Conservation (phyloP, 2,113 vertebrate species). For the Chaenocephalus aceratus region DNA sequence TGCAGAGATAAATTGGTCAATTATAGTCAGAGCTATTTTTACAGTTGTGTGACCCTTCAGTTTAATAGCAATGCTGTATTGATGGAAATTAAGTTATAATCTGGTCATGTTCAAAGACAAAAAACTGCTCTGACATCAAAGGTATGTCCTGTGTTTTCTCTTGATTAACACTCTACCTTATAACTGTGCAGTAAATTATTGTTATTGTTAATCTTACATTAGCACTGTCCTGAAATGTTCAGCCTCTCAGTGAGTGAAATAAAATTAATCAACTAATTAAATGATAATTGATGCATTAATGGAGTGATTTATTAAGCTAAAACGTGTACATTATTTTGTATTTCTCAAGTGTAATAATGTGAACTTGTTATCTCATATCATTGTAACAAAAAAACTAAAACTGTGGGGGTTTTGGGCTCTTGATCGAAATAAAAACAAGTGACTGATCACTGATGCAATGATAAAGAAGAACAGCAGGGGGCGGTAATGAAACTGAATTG, state of each 20-base stretch:
- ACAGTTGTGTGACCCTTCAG: neutral
- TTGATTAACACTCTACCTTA: no score
- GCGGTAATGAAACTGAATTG: slow-evolving; percentile 17
- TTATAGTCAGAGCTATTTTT: neutral
- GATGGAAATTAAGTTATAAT: no score
- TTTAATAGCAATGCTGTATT: no score
- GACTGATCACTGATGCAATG: neutral
- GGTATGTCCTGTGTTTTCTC: no score
- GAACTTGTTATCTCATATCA: neutral
- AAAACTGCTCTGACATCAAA: neutral
- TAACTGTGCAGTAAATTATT: no score
- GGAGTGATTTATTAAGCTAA: no score
- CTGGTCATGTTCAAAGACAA: neutral
- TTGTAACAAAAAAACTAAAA: neutral
- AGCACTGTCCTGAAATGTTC: neutral
- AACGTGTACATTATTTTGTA: neutral
- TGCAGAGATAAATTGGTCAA: neutral
- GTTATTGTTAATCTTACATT: neutral
- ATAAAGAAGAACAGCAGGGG: slow-evolving; percentile 25
- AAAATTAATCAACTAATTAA: neutral
- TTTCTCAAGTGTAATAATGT: neutral
- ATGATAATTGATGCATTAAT: no score
- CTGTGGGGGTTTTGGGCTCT: neutral
- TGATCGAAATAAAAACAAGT: neutral
- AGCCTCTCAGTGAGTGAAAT: neutral